Base-by-base conservation (phyloP, 2,113 vertebrate genomes). In the Formicarius rufipectus region DNA sequence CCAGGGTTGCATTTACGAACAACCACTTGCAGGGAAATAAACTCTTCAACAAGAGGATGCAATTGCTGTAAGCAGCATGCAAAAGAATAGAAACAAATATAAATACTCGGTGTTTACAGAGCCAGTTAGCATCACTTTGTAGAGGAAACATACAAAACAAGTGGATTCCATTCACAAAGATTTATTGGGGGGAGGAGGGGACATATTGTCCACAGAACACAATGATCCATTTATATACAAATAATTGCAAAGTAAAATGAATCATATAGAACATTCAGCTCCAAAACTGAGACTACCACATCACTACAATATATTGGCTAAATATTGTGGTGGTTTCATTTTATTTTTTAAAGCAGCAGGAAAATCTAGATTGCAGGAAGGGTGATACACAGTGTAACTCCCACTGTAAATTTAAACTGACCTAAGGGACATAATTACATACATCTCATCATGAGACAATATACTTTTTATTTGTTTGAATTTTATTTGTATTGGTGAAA, bases 401-500 rank as follows among this genome's bases (percentile, higher is more conserved):
- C 94, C 97, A 97, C 98, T 97, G 98, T 98, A 98, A 98, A 98
- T 98, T 98, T 98, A 98, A 98, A 98, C 96, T 98, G 98, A 98
- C 98, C 98, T 98, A 97, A 98, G 98, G 98, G 98, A 98, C 98
- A 98, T 98, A 97, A 98, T 98, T 98, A 98, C 97, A 98, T 98
- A 98, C 98, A 98, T 98, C 98, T 98, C 98, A 98, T 98, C 98
- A 98, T 96, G 98, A 98, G 98, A 98, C 98, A 98, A 98, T 99
- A 98, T 98, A 98, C 98, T 98, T 98, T 98, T 98, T 98, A 98
- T 98, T 98, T 99, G 98, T 97, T 98, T 98, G 98, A 99, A 99
- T 99, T 98, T 98, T 98, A 98, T 99, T 99, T 99, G 98, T 99
- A 99, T 99, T 98, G 99, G 99, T 98, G 98, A 98, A 99, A 98